Base-by-base conservation (phyloP, 1,140 invertebrate genomes). In the Teleogryllus occipitalis region DNA sequence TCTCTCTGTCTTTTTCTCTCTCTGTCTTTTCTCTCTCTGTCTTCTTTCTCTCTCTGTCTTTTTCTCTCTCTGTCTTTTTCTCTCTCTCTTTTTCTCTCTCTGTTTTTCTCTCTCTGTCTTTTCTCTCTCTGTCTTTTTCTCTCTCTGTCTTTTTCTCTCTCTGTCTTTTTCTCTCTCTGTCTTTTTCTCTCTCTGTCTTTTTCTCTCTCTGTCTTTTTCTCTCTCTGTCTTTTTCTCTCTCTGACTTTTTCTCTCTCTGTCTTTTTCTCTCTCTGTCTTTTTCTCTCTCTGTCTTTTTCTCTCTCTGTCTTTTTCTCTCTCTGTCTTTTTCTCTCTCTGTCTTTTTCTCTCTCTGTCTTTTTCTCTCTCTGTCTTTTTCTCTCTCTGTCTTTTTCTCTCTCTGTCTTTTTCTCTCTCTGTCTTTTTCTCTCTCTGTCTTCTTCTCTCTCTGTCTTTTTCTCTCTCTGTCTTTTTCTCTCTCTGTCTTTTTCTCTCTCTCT, bases 301-400 rank as follows among this genome's bases (percentile, higher is more conserved):
- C n/a, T 72, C n/a, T 18, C n/a, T 72, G 10, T 18, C n/a, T 72
- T 72, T 18, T 72, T 72, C n/a, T 12, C n/a, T 72, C 54, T 72
- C n/a, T 72, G 10, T 18, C 8, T 72, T 8, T 72, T 72, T 72
- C 10, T 72, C 47, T 22, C 18, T n/a, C 21, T 14, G 22, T 76
- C 48, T n/a, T 46, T 76, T 76, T 39, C 46, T 47, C 73, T 47
- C 18, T 76, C 74, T 48, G n/a, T 73, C 27, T 49, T 78, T 78
- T 54, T 80, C 77, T 80, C 54, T 80, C 75, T 78, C 73, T 80
- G 8, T 77, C 27, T 78, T 78, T 80, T 18, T 12, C 18, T 47
- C 80, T 65, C 48, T 80, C 76, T 74, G n/a, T n/a, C 74, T 76
- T 81, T 76, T 74, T 79, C 22, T 74, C 80, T 74, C 80, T 79